These are phyloP conservation scores for Tetramorium alpestre DNA, from an alignment of 1,140 invertebrate species.

Conservation along the genomic window DNA sequence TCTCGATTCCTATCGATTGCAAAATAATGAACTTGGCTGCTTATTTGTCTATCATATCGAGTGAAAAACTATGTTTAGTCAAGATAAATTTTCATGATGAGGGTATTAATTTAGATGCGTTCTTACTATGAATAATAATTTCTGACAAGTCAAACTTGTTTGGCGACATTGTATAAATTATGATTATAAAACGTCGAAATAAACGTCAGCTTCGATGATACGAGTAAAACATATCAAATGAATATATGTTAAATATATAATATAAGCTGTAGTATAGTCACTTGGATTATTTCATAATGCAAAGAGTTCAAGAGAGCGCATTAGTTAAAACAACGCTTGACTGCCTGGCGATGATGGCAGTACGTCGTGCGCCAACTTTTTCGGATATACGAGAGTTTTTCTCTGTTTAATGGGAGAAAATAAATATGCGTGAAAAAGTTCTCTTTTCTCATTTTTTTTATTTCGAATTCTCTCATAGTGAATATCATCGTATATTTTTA, in stretches of 20 bases:
- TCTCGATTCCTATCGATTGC: conserved; percentile 45
- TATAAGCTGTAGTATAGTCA: conserved; percentile 35
- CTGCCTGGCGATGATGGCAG: conserved; percentile 47
- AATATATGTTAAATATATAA: conserved; percentile 24
- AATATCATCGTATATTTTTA: conserved; percentile 21
- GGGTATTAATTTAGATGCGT: conserved; percentile 13
- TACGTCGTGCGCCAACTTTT: conserved; percentile 38
- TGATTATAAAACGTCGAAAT: not conserved
- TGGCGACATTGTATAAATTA: not conserved
- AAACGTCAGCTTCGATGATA: not conserved
- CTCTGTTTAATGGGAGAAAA: conserved; percentile 47
- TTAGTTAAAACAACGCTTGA: conserved; percentile 44
- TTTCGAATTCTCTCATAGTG: not conserved
- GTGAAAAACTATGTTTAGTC: conserved; percentile 16
- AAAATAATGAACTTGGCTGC: conserved; percentile 26
- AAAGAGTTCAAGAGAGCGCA: conserved; percentile 11
- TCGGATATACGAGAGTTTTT: conserved; percentile 49
- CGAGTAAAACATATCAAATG: not conserved
- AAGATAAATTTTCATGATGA: not conserved
- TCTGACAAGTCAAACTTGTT: not conserved
- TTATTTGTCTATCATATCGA: conserved; percentile 17
- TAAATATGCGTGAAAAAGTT: conserved; percentile 42
- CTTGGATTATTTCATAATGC: conserved; percentile 6
- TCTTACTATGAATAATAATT: conserved; percentile 25
- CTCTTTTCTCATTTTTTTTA: conserved; percentile 4